Evolutionary conservation across 2,113 vertebrate genomes (phyloP), one percentile per base, ranked within the genome.

Genomic region (Bubalus kerabau): DNA sequence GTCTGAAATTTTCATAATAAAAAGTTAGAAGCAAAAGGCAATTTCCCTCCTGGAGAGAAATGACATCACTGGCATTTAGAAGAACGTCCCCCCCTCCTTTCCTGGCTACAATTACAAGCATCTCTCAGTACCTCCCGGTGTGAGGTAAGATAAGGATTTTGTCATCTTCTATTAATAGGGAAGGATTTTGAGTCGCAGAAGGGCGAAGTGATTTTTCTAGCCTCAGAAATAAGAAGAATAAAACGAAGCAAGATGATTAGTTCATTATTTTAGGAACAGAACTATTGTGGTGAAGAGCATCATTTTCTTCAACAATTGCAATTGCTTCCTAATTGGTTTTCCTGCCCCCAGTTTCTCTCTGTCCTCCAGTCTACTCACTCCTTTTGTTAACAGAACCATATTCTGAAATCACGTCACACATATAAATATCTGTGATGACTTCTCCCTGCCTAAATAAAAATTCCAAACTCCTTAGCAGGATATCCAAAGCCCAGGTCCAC

Each of bases 141-240:
- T 94, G 96, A 97, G 91, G 96, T 80, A 95, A 96, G 92, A 56
- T 71, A 83, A 89, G 82, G 86, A 89, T 97, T 95, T 95, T 97
- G 90, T 96, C 96, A 96, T 96, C 36, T 36, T 95, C 97, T 94
- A 96, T 98, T 97, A 94, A 96, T 90, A 98, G 94, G 94, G 86
- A 98, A 88, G 84, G 85, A 94, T 92, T 98, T 94, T 98, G 97
- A 98, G 94, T 97, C 98, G 97, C 64, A 62, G 64, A 82, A 95
- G 48, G 52, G 78, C 82, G 62, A 86, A 96, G 81, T 64, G 84
- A 86, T 59, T 97, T 93, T 90, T 87, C 95, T 76, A 86, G 84
- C 19, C 50, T 54, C 90, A 88, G 84, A 97, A 97, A 87, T 17
- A 94, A 95, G 76, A 90, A 67, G 82, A 91, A 32, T 54, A 83